These are phyloP conservation scores for Scomber colias DNA, from an alignment of 2,113 vertebrate genomes.

Conservation along the genomic window DNA sequence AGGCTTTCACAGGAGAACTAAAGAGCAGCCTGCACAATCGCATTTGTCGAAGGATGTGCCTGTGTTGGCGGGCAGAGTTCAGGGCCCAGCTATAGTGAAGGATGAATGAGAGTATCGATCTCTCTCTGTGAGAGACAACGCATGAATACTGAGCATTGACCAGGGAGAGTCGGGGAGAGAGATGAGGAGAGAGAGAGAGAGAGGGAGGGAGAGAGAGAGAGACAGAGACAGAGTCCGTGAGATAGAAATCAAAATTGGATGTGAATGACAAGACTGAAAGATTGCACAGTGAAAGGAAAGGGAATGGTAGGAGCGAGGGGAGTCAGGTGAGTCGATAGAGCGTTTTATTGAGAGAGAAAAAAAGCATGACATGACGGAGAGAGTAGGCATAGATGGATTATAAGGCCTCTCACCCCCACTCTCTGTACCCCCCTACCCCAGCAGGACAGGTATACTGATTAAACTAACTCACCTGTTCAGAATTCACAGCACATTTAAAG, in stretches of 20 bases:
- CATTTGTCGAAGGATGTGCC: constrained; percentile 24
- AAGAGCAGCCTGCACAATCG: not conserved
- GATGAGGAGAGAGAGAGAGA: not conserved
- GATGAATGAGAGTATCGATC: constrained; percentile 73
- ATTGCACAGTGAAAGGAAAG: constrained; percentile 40
- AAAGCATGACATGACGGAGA: constrained; percentile 21
- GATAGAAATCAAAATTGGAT: constrained; percentile 49
- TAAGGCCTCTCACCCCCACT: too few species aligned
- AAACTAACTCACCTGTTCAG: too few species aligned
- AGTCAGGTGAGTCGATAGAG: constrained; percentile 47
- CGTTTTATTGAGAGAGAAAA: constrained; percentile 49
- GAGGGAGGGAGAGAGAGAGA: not conserved
- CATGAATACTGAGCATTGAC: constrained; percentile 69
- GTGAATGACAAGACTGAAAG: constrained; percentile 32
- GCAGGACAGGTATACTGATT: too few species aligned
- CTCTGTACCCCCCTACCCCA: too few species aligned
- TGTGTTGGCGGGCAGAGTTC: constrained; percentile 53
- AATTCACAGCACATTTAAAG: too few species aligned
- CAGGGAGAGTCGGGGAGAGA: constrained; percentile 13
- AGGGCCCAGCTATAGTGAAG: constrained; percentile 47
- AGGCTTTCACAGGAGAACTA: constrained; percentile 33
- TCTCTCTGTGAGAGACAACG: constrained; percentile 38
- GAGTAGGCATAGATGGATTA: too few species aligned
- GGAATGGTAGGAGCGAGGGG: not conserved
- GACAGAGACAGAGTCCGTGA: constrained; percentile 24